Evolutionary conservation across 2,888 invertebrate species (phyloP).

Genomic region (Dorcus parallelipipedus): DNA sequence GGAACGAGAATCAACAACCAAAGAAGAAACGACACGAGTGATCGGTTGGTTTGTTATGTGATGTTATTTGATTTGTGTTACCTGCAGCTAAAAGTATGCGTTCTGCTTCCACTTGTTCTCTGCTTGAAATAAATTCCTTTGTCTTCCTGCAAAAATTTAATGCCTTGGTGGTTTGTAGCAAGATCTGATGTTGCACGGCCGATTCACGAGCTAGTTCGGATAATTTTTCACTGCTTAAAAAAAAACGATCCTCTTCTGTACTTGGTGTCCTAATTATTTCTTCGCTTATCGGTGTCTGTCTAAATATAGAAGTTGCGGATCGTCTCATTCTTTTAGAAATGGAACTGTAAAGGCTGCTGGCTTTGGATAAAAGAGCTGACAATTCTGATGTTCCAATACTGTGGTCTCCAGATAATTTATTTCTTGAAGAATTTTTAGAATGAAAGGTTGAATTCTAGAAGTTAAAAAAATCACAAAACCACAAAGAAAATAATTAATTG

Average conservation of each 20-base stretch:
- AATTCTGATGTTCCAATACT: constrained; percentile 21
- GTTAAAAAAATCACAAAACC: neutral
- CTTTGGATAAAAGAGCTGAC: constrained; percentile 23
- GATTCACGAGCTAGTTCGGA: constrained; percentile 17
- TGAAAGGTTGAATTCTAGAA: neutral
- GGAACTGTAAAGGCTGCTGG: constrained; percentile 15
- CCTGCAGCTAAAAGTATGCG: constrained; percentile 35
- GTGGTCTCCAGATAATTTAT: constrained; percentile 8
- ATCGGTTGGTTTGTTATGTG: no score
- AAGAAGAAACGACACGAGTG: no score
- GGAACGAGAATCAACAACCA: no score
- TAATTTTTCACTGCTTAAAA: neutral
- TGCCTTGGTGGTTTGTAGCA: constrained; percentile 37
- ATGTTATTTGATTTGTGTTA: neutral
- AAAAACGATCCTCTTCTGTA: neutral
- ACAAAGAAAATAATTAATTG: no score
- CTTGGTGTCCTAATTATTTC: neutral
- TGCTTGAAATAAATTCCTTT: constrained; percentile 15
- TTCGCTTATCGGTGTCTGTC: neutral
- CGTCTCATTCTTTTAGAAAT: constrained; percentile 8
- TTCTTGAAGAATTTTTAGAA: neutral
- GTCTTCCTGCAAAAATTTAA: constrained; percentile 27
- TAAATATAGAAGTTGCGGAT: neutral
- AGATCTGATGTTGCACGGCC: constrained; percentile 35
- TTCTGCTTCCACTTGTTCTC: constrained; percentile 36